Base-by-base conservation (phyloP, 2,888 invertebrate genomes). In the Yponomeuta plumbellus region DNA sequence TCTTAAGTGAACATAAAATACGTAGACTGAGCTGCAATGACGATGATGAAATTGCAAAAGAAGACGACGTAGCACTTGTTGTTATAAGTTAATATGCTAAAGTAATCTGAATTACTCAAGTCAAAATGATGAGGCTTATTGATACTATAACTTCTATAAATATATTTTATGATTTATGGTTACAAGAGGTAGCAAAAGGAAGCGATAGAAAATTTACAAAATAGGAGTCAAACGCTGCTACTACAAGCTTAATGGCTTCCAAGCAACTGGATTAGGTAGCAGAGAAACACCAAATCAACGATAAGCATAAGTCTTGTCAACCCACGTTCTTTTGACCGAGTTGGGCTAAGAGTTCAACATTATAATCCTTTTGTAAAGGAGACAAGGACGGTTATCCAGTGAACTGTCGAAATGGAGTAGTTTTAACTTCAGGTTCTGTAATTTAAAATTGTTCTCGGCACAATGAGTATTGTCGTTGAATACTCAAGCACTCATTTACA, bases 221-320 rank as follows among this genome's bases (percentile, higher is more conserved):
- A 82, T 77, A 76, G 80, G 77, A 76, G 79, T 83, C 79, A 81
- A 79, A 80, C 76, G 78, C 78, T 78, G 86, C 86, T 84, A 85
- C 87, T 88, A 86, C 87, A 87, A 84, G 80, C 79, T 83, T 81
- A 86, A 88, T 86, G 78, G 84, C 83, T 81, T 85, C 81, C 80
- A 81, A 86, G 84, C 58, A 88, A 88, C 85, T 88, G 83, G 86
- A 88, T 85, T 86, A 88, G 84, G 88, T 88, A 88, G 88, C 88
- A 73, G 83, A 84, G 87, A 87, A 88, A 88, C 85, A 84, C 84
- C 86, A 85, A 87, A 86, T 84, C 80, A 78, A 80, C 83, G 86
- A 89, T 89, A 89, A 88, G 85, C 85, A 83, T 87, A 84, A 78
- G 78, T 85, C 88, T 86, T 87, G 83, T 84, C 88, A 81, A 78